Evolutionary conservation across 2,113 vertebrate genomes (phyloP), one percentile per base, ranked within the genome.

Genomic region (Nymphicus hollandicus): DNA sequence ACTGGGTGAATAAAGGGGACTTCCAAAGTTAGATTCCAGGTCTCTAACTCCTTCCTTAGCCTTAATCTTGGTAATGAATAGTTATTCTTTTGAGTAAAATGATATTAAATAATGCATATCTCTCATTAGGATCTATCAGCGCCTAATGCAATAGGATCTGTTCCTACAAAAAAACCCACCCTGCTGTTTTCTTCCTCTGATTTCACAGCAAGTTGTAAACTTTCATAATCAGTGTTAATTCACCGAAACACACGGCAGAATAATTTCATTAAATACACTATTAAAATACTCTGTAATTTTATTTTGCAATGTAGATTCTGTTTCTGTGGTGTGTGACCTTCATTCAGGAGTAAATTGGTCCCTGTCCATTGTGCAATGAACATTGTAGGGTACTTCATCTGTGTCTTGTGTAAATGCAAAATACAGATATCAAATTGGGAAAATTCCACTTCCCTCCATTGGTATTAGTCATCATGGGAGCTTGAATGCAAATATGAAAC

Each of bases 401-500:
- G 44, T 47, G 50, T 66, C 69, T 68, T 68, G 39, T 56, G 52
- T 81, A 93, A 92, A 97, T 81, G 69, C 55, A 81, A 91, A 96
- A 85, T 71, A 60, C 39, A 84, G 82, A 90, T 94, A 90, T 86
- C 82, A 88, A 90, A 93, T 84, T 33, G 86, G 90, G 88, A 96
- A 96, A 96, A 92, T 96, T 93, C 86, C 90, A 92, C 86, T 92
- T 95, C 44, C 88, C 77, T 90, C n/a, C 20, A 6, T 61, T 69
- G 56, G 72, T 88, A 64, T 93, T 94, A 95, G 90, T 96, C 95
- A 95, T 95, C 88, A 37, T 71, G 52, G 64, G 65, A 91, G 65
- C 69, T 25, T 37, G 86, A 94, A 86, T 97, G 92, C 83, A 96
- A 95, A 92, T 90, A 91, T 4, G 91, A 93, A 93, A 71, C 86